phyloP scores from a whole-genome alignment of 2,797 vertebrate species.

The Pagetopsis macropterus region DNA sequence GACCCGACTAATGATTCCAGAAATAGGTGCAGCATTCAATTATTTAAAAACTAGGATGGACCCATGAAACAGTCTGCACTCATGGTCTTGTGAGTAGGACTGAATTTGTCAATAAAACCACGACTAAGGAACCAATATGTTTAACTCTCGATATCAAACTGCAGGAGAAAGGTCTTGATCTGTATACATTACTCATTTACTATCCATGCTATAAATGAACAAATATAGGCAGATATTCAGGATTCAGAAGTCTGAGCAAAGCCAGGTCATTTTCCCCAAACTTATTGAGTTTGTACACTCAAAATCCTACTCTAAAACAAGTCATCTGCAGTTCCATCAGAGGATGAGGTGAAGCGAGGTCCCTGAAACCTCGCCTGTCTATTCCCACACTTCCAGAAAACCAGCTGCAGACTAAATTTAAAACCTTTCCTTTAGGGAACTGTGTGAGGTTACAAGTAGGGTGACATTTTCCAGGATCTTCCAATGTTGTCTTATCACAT shows the following conservation, averaged over 20 bases:
- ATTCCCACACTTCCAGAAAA: conserved; percentile 49
- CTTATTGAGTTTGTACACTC: too few species aligned
- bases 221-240: neutral
- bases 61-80: conserved; percentile 4
- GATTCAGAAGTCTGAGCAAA: neutral
- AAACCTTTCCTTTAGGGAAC: conserved; percentile 57
- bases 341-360: conserved; percentile 5
- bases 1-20: conserved; percentile 27
- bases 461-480: conserved; percentile 46
- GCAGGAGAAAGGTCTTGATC: conserved; percentile 1
- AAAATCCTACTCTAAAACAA: neutral
- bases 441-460: conserved; percentile 52
- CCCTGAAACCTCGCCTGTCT: neutral
- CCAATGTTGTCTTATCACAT: conserved; percentile 11
- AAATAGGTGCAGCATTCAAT: conserved; percentile 16
- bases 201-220: neutral
- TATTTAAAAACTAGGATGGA: conserved; percentile 24
- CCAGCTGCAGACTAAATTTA: conserved; percentile 67
- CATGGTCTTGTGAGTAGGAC: conserved; percentile 12
- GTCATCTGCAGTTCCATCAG: neutral
- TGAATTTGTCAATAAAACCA: conserved; percentile 22
- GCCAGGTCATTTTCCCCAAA: neutral
- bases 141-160: neutral
- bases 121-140: conserved; percentile 8
- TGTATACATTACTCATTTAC: neutral